Conservation (phyloP, 1,140 invertebrate species). For the Brachionus asplanchnoidis region DNA sequence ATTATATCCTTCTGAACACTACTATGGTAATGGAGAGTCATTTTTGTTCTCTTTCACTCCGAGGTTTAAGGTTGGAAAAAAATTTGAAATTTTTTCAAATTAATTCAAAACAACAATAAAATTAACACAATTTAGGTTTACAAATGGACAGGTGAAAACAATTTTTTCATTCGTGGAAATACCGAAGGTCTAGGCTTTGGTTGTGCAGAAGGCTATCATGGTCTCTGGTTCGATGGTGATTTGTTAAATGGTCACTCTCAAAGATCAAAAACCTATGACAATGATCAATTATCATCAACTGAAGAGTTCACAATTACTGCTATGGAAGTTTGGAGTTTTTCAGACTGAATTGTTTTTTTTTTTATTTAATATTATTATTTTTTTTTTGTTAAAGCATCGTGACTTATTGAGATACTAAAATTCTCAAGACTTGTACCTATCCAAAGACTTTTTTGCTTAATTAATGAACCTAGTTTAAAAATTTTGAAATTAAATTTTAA, state of each 20-base stretch:
- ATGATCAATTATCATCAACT: slow-evolving; percentile 79
- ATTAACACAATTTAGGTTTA: slow-evolving; percentile 69
- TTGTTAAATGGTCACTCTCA: slow-evolving; percentile 88
- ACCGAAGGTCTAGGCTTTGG: slow-evolving; percentile 89
- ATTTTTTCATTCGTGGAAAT: slow-evolving; percentile 89
- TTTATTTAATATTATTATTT: not conserved
- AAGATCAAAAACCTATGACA: slow-evolving; percentile 87
- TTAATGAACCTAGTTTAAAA: not conserved
- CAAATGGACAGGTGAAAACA: slow-evolving; percentile 95
- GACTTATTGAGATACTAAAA: not conserved
- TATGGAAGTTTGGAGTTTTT: slow-evolving; percentile 90
- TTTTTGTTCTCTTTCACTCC: slow-evolving; percentile 78
- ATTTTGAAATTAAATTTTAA: not conserved
- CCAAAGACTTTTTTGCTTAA: not conserved
- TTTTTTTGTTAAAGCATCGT: not conserved
- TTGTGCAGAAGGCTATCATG: slow-evolving; percentile 92
- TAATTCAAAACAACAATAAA: slow-evolving; percentile 42
- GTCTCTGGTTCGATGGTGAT: slow-evolving; percentile 93
- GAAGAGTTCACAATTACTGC: slow-evolving; percentile 94
- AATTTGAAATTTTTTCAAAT: not conserved
- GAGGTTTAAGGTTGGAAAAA: slow-evolving; percentile 54
- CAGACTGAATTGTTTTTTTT: not conserved
- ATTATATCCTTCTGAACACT: slow-evolving; percentile 84
- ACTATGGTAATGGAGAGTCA: slow-evolving; percentile 96
- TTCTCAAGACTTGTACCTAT: not conserved